Percentiles rank a stretch among this genome's conserved stretches.
These are phyloP conservation scores for Trididemnum clinides DNA, from an alignment of 23 tunicate genomes.

Conservation along the genomic window DNA sequence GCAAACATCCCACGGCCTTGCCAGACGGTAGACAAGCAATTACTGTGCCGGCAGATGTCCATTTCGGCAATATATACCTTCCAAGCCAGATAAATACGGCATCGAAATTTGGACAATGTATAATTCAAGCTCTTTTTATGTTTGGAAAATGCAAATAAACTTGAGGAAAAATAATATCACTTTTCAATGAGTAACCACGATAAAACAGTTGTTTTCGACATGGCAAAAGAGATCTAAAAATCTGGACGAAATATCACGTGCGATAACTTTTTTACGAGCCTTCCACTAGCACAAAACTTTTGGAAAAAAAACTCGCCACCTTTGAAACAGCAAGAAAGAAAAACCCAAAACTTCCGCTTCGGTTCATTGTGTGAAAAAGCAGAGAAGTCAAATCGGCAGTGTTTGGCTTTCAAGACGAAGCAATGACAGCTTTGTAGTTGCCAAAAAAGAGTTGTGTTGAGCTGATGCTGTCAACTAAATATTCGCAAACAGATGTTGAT, in stretches of 20 bases:
- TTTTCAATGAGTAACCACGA: background rate
- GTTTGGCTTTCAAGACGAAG: background rate
- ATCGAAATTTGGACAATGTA: constrained; percentile 5
- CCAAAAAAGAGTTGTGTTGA: constrained; percentile 11
- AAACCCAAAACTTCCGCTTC: background rate
- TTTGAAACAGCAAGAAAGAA: background rate
- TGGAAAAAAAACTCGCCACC: constrained; percentile 9
- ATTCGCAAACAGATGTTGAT: constrained; percentile 7
- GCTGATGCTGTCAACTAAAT: constrained; percentile 2
- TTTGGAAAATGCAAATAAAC: constrained; percentile 13
- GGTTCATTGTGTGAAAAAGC: background rate
- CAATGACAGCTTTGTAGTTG: background rate
- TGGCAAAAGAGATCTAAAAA: constrained; percentile 8
- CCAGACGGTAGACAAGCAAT: background rate
- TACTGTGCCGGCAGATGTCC: background rate
- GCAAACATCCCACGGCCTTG: background rate
- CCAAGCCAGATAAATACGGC: constrained; percentile 8
- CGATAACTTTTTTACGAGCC: background rate
- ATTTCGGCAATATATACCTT: constrained; percentile 11
- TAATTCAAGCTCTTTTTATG: constrained; percentile 5
- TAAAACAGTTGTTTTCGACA: constrained; percentile 5
- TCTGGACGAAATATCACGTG: constrained; percentile 14
- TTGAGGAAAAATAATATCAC: constrained; percentile 1
- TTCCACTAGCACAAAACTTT: background rate
- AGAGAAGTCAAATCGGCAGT: background rate